phyloP scores from a whole-genome alignment of 2,113 vertebrate genomes.

The Gopherus evgoodei region DNA sequence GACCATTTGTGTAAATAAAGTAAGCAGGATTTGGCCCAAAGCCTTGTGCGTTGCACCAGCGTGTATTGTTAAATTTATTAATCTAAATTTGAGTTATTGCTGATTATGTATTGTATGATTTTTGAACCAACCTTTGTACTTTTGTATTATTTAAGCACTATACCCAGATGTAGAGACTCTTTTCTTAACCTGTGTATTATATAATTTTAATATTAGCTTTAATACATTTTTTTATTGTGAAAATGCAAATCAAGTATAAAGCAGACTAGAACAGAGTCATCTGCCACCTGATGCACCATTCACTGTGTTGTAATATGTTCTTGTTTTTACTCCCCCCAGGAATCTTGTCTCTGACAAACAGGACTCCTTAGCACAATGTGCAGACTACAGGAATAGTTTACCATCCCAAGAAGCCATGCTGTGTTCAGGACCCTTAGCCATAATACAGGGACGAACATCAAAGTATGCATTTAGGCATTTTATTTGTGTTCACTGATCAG shows the following conservation, averaged over 20 bases:
- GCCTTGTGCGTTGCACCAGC: neutral
- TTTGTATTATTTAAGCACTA: no score
- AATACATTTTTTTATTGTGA: neutral
- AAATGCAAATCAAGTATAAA: neutral
- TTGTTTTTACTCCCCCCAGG: constrained; percentile 75
- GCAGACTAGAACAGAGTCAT: neutral
- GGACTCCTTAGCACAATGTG: constrained; percentile 94
- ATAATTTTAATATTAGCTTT: no score
- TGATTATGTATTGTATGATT: no score
- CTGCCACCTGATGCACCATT: neutral
- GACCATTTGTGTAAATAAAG: accelerated
- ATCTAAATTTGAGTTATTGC: neutral
- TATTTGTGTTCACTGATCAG: neutral
- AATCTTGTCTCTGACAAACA: constrained; percentile 95
- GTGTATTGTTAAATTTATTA: neutral
- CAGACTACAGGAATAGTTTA: constrained; percentile 95
- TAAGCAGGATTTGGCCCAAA: neutral
- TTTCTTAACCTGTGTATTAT: no score
- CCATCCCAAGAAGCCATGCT: constrained; percentile 89
- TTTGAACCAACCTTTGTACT: no score
- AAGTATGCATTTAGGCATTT: constrained; percentile 80
- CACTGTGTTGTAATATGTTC: neutral
- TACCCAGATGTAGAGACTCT: no score
- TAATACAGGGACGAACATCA: constrained; percentile 93
- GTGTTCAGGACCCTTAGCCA: constrained; percentile 92